These are phyloP conservation scores for Heliothis virescens DNA, from an alignment of 1,140 invertebrate genomes.

Conservation along the genomic window DNA sequence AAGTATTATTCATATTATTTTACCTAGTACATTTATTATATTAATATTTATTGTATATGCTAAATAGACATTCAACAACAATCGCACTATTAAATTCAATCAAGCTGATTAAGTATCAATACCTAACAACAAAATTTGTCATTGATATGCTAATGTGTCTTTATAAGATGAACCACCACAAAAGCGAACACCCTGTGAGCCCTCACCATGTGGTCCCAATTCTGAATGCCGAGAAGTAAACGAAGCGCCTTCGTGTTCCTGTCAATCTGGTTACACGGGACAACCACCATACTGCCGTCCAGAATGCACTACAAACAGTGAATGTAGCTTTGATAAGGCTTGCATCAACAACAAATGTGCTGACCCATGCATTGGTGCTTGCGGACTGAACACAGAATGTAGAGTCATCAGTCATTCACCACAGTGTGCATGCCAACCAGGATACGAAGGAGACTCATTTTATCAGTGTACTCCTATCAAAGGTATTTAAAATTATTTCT, in stretches of 20 bases:
- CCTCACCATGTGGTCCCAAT: slow-evolving; percentile 90
- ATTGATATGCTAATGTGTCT: neutral
- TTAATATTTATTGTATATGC: too few species aligned
- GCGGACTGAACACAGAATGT: slow-evolving; percentile 91
- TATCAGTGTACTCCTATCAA: slow-evolving; percentile 81
- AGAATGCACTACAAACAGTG: slow-evolving; percentile 90
- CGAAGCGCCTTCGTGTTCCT: slow-evolving; percentile 91
- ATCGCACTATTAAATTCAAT: slow-evolving; percentile 64
- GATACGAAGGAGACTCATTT: slow-evolving; percentile 91
- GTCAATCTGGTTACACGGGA: slow-evolving; percentile 89
- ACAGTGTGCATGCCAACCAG: slow-evolving; percentile 89
- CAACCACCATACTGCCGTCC: slow-evolving; percentile 89
- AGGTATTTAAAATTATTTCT: slow-evolving; percentile 58
- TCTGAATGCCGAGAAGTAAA: slow-evolving; percentile 90
- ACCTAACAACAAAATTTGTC: neutral
- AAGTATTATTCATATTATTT: slow-evolving; percentile 55
- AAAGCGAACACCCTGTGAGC: slow-evolving; percentile 86
- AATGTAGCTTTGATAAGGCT: slow-evolving; percentile 90
- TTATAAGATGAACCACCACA: slow-evolving; percentile 81
- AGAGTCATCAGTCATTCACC: slow-evolving; percentile 91
- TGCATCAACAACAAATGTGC: slow-evolving; percentile 91
- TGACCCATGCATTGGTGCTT: slow-evolving; percentile 92
- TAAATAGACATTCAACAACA: too few species aligned
- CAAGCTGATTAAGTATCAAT: too few species aligned
- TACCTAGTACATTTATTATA: slow-evolving; percentile 2